Base-by-base conservation (phyloP, 2,888 invertebrate species). In the Drosophila lutescens region DNA sequence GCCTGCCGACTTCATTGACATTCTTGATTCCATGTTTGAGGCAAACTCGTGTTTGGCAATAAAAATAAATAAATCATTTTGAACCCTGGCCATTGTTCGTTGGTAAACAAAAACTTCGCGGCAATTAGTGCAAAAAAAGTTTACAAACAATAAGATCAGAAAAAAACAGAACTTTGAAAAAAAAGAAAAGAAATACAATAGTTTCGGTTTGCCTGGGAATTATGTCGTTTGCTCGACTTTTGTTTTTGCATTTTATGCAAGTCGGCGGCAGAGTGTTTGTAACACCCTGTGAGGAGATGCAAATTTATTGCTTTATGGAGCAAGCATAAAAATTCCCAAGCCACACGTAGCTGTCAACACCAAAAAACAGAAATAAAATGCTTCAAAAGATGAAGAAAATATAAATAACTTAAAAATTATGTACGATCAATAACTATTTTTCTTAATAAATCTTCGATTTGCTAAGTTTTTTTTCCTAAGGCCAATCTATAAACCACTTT, bases 101-200 rank as follows among this genome's bases (percentile, higher is more conserved):
- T 53, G 59, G 46, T 70, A 67, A 30, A 8, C 59, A 63, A 65
- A 70, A 83, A 60, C 66, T 67, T 57, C 41, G 57, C 61, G 66
- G 70, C 84, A 83, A 83, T 83, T 83, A 83, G 84, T 63, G 79
- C 76, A 86, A 79, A 60, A 79, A 71, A 71, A 57, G 32, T 66
- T 72, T 44, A 36, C 65, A 73, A 83, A 86, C 81, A 86, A 80
- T 86, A 86, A 80, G 83, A 83, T 77, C 78, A 80, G 67, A 79
- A 62, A 53, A 59, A 44, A 53, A 44, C 34, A 58, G 69, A 82
- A 85, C 78, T 74, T 61, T 72, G 62, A 73, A 54, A 67, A 54
- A 76, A 76, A 54, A 7, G 44, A 51, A 50, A 66, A 51, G 34
- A 71, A 57, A 34, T 53, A 74, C 62, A 63, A 58, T 60, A 47